Percentiles rank a stretch among this genome's conserved stretches.
Conservation (phyloP, 1,140 invertebrate genomes). For the Drosophila willistoni region DNA sequence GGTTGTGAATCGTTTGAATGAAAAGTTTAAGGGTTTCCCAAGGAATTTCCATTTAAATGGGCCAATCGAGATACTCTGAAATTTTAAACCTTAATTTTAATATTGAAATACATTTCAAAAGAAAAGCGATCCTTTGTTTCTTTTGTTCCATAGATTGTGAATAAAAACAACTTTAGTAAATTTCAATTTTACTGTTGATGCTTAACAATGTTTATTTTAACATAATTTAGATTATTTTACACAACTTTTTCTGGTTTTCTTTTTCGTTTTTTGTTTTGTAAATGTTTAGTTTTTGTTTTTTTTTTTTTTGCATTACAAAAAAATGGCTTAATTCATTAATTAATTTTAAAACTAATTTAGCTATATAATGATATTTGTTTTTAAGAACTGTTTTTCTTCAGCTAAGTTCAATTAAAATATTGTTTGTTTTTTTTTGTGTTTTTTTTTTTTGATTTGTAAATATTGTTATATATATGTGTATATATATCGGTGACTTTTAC, state of each 20-base stretch:
- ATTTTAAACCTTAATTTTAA: neutral
- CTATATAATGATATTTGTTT: constrained; percentile 55
- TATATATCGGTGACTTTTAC: constrained; percentile 54
- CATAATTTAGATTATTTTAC: constrained; percentile 74
- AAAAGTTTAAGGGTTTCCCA: neutral
- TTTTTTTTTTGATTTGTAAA: constrained; percentile 38
- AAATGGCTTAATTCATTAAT: constrained; percentile 55
- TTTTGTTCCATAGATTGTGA: no score
- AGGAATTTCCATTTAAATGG: neutral
- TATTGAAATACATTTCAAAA: neutral
- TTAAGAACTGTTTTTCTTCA: constrained; percentile 49
- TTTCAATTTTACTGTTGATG: constrained; percentile 34
- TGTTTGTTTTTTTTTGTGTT: constrained; percentile 20
- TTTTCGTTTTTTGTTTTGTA: neutral
- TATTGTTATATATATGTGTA: constrained; percentile 36
- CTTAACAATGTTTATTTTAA: constrained; percentile 78
- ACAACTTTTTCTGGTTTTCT: constrained; percentile 49
- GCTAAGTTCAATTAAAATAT: constrained; percentile 51
- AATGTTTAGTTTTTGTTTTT: neutral
- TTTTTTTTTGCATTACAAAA: constrained; percentile 61
- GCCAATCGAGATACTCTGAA: no score
- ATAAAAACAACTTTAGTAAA: neutral
- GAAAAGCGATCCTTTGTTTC: no score
- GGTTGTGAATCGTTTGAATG: neutral
- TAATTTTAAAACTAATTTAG: constrained; percentile 69